Base-by-base conservation (phyloP, 2,113 vertebrate genomes). In the Stegostoma tigrinum region DNA sequence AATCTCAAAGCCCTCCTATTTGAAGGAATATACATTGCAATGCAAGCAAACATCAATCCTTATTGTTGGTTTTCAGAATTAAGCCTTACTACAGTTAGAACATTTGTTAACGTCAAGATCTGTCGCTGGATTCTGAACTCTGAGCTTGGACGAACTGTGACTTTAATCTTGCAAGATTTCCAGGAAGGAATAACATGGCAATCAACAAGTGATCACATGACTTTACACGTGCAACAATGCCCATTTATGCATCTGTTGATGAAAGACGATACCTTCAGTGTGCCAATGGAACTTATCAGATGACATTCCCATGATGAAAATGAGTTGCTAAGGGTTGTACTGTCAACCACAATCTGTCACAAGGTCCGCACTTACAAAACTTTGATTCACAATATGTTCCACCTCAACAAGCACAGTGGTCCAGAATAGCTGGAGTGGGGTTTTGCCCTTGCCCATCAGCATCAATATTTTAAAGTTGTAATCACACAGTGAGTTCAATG, bases 301-400 rank as follows among this genome's bases (percentile, higher is more conserved):
- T 93, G 89, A 93, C 61, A 93, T 93, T 61, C 89, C 38, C 61
- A 93, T 93, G 89, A 64, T 93, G 61, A 93, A 93, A 83, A 83
- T 38, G 19, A 42, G n/a, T 45, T 8, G 38, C 89, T 66, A 38
- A 93, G 34, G 61, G 34, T 2, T 38, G 2, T 93, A 34, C 61
- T 90, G 61, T n/a, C 61, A 66, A 38, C 5, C 17, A 64, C 66
- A 45, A 23, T 1, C 80, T 83, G 17, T 93, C 34, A 0, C 21
- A 67, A 93, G 89, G 61, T 66, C 61, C 42, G 4, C 7, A n/a
- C 61, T 93, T 66, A 42, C 89, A 91, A 64, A 91, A 17, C 19
- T 93, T 93, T 38, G 64, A 93, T 93, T 93, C 89, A 93, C 61
- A 10, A 34, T 23, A 21, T 93, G 1, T 93, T 66, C 21, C 55